Conservation (phyloP, 2,113 vertebrate genomes). For the Crocuta crocuta region DNA sequence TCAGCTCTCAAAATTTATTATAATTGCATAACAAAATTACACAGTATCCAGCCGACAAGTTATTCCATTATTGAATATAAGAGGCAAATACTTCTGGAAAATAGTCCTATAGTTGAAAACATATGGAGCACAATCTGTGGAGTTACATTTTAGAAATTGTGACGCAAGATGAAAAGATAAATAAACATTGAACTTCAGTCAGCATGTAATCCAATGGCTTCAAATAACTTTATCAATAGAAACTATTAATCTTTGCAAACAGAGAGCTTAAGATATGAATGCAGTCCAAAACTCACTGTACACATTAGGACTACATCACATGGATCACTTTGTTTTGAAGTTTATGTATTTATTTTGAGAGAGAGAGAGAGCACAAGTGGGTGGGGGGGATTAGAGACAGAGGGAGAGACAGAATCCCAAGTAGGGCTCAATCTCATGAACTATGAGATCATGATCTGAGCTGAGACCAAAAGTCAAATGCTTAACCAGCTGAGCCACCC, state of each 20-base stretch:
- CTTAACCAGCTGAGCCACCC: too few species aligned
- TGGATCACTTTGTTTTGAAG: background rate
- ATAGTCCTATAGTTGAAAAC: conserved; percentile 31
- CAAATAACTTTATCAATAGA: conserved; percentile 14
- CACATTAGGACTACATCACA: background rate
- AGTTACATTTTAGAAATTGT: background rate
- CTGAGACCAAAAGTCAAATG: too few species aligned
- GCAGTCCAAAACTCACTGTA: background rate
- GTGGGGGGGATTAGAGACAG: too few species aligned
- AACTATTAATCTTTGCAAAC: background rate
- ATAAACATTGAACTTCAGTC: conserved; percentile 41
- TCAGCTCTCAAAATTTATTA: conserved; percentile 25
- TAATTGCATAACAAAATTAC: background rate
- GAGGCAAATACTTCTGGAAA: conserved; percentile 48
- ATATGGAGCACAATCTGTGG: background rate
- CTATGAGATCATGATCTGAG: too few species aligned
- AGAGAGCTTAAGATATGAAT: background rate
- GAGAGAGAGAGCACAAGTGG: too few species aligned
- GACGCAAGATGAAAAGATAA: conserved; percentile 52
- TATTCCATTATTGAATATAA: conserved; percentile 40
- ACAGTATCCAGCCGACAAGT: background rate
- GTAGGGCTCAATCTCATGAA: too few species aligned
- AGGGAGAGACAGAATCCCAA: too few species aligned
- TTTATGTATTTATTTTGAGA: too few species aligned
- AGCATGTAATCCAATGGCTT: conserved; percentile 13